These are phyloP conservation scores for Drosophila demipolita DNA, from an alignment of 2,888 invertebrate species.

Conservation along the genomic window DNA sequence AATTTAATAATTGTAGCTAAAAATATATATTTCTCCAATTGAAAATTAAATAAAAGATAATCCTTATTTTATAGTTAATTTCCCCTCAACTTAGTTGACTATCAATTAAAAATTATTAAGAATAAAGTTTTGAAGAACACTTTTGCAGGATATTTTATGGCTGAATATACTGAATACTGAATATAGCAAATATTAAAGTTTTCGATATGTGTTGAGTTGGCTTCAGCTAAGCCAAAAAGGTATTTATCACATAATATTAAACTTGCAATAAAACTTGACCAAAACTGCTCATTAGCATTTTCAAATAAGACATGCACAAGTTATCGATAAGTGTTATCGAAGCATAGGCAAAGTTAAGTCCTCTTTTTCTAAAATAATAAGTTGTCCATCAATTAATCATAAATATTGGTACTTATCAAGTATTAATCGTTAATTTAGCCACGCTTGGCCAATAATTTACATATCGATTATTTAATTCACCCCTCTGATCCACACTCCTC, in stretches of 20 bases:
- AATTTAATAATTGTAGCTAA: too few relatives aligned
- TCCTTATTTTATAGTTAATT: not conserved
- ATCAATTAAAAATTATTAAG: too few relatives aligned
- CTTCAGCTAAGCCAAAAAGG: not conserved
- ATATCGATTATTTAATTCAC: slow-evolving; percentile 6
- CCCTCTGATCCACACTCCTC: too few relatives aligned
- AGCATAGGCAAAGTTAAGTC: not conserved
- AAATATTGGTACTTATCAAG: not conserved
- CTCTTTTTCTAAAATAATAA: not conserved
- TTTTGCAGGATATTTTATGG: not conserved
- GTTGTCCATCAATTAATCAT: not conserved
- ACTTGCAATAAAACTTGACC: not conserved
- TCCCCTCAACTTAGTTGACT: not conserved
- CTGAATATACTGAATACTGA: not conserved
- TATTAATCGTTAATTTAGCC: not conserved
- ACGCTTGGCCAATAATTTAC: not conserved
- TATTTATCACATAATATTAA: accelerated
- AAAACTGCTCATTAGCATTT: not conserved
- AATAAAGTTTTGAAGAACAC: not conserved
- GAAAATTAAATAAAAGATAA: not conserved
- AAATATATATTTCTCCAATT: too few relatives aligned
- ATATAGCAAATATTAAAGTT: not conserved
- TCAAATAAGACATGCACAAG: not conserved
- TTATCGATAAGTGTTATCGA: not conserved
- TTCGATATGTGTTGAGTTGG: not conserved